Base-by-base conservation (phyloP, 1,140 invertebrate genomes). In the Charaxes varanes region DNA sequence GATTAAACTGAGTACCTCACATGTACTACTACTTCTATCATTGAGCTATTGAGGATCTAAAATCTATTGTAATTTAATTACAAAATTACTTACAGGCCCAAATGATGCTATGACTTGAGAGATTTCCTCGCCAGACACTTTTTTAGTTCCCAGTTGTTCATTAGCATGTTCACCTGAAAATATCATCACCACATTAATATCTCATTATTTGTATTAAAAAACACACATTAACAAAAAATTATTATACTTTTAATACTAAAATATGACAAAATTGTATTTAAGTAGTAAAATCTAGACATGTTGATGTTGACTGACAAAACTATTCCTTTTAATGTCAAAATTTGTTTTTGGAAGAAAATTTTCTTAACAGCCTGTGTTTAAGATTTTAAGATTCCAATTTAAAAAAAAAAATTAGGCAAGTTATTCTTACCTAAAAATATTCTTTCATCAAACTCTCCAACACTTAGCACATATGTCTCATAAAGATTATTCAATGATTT, bases 371-470 rank as follows among this genome's bases (percentile, higher is more conserved):
- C 35, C 41, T 30, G 35, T 43, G 16, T 5, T 38, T n/a, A n/a
- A n/a, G n/a, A n/a, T n/a, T n/a, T n/a, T n/a, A n/a, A n/a, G n/a
- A 2, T 2, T 3, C 21, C 6, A 12, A 11, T 14, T 41, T 27
- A 30, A 13, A 15, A 17, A 28, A 32, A 19, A 6, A 6, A 31
- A 19, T 36, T 36, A 42, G 24, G 3, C 30, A 36, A 28, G 13
- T 28, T 13, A 2, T 6, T 51, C 84, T 86, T 86, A 92, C 91
- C 89, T 78, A 94, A 87, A 85, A 98, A 96, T 68, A 99, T 95
- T 66, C 96, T 88, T 83, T 99, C 97, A 69, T 99, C 97, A 82
- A 99, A 97, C 85, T 98, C 96, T 2, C 96, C 96, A 34, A 93
- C 91, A 71, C 90, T 96, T 6, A 98, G 79, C 19, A 98, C 92